Conservation (phyloP, 2,113 vertebrate species). For the Hydropotes inermis region DNA sequence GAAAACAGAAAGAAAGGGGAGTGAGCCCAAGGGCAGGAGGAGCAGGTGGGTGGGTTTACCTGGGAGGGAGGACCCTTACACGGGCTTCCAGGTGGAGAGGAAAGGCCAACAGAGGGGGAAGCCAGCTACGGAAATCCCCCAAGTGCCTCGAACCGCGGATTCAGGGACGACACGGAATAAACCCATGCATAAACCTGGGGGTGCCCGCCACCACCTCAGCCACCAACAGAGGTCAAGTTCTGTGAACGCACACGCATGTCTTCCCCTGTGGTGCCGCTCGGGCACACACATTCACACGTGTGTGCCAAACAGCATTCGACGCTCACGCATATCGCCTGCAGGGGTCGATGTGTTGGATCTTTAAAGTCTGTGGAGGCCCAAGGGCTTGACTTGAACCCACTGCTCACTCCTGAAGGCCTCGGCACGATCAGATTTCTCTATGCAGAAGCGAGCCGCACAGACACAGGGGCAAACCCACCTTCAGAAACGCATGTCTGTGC, state of each 20-base stretch:
- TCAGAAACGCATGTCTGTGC: neutral
- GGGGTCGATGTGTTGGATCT: too few species aligned
- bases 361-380: neutral
- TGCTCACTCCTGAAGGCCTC: neutral
- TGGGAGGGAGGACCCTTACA: neutral
- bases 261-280: rapidly evolving
- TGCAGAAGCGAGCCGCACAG: neutral
- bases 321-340: rapidly evolving
- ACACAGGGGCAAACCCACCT: neutral
- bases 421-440: neutral
- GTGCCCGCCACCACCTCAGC: neutral
- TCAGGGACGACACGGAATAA: neutral
- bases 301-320: neutral
- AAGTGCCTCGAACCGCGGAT: rapidly evolving
- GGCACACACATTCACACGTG: rapidly evolving
- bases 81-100: neutral
- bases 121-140: neutral
- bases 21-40: neutral
- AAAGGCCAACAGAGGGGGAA: neutral
- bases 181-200: neutral
- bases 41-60: neutral
- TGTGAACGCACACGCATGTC: rapidly evolving
- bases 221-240: neutral
- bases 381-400: neutral
- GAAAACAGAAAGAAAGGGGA: neutral